These are phyloP conservation scores for Pedicia rivosa DNA, from an alignment of 2,888 invertebrate genomes.

Conservation along the genomic window DNA sequence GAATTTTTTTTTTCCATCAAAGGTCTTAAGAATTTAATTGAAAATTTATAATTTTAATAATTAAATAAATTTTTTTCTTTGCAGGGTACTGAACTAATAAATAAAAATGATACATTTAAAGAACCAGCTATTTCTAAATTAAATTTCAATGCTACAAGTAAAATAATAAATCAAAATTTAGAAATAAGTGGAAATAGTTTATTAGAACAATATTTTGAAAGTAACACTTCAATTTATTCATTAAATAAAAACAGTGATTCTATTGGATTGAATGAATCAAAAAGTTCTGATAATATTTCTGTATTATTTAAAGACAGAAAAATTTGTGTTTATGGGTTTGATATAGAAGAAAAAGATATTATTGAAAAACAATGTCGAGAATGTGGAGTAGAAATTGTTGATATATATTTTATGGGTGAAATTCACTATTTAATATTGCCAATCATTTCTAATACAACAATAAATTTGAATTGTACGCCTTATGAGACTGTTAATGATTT, in stretches of 20 bases:
- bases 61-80: too few species aligned
- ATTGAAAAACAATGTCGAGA: slow-evolving; percentile 34
- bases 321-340: slow-evolving; percentile 32
- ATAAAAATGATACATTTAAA: slow-evolving; percentile 28
- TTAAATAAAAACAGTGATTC: neutral
- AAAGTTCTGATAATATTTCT: neutral
- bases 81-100: slow-evolving; percentile 26
- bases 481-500: slow-evolving; percentile 25
- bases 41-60: too few species aligned
- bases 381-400: slow-evolving; percentile 38
- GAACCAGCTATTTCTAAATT: slow-evolving; percentile 23
- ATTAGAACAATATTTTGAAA: slow-evolving; percentile 24
- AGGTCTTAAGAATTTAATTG: too few species aligned
- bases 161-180: neutral
- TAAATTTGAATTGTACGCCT: slow-evolving; percentile 19
- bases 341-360: slow-evolving; percentile 28
- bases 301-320: slow-evolving; percentile 18
- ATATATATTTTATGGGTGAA: slow-evolving; percentile 32
- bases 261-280: neutral
- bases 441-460: too few species aligned
- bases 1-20: too few species aligned
- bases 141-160: neutral
- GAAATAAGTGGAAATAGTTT: slow-evolving; percentile 17
- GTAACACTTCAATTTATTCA: slow-evolving; percentile 16
- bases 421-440: slow-evolving; percentile 54